Conservation (phyloP, 2,888 invertebrate genomes). For the Mamestra brassicae region DNA sequence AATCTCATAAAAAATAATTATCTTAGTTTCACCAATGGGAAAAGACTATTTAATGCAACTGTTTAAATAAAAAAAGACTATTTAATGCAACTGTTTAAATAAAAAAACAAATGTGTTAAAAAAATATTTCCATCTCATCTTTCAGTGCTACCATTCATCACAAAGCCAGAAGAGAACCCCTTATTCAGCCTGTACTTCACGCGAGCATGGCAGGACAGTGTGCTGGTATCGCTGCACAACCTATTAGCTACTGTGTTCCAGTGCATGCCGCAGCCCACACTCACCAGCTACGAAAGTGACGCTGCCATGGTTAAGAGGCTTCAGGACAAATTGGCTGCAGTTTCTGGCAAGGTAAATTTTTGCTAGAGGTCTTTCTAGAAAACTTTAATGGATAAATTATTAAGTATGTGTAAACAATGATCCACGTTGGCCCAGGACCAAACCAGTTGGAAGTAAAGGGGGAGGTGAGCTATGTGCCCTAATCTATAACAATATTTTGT, state of each 20-base stretch:
- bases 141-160: constrained; percentile 97
- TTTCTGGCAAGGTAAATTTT: constrained; percentile 86
- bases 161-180: constrained; percentile 97
- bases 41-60: neutral
- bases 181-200: constrained; percentile 97
- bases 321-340: constrained; percentile 95
- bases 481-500: too few relatives aligned
- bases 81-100: too few relatives aligned
- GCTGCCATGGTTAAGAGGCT: constrained; percentile 94
- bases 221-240: constrained; percentile 97
- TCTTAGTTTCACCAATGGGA: neutral
- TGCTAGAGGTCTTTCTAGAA: neutral
- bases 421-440: neutral
- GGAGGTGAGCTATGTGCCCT: too few relatives aligned
- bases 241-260: constrained; percentile 97
- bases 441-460: neutral
- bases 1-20: neutral
- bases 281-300: constrained; percentile 97
- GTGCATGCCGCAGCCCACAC: constrained; percentile 96
- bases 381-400: neutral
- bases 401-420: too few relatives aligned
- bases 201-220: constrained; percentile 98
- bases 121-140: constrained; percentile 57
- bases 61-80: neutral
- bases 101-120: neutral